Evolutionary conservation across 2,113 vertebrate species (phyloP).

Genomic region (Strigops habroptila): DNA sequence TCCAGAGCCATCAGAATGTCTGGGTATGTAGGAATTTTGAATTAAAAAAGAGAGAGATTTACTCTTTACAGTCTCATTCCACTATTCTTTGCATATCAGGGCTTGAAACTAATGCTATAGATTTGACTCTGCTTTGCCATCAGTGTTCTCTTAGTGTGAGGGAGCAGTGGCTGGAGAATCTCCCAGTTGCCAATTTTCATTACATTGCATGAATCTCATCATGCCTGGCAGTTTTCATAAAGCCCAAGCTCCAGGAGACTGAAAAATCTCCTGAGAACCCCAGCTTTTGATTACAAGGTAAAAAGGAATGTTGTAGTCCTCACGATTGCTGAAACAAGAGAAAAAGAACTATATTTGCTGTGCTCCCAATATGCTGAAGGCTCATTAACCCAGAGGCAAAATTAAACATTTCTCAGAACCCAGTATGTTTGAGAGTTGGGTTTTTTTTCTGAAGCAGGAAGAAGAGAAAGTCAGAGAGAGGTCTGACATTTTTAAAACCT

Average conservation of each 20-base stretch:
- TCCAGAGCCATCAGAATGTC: neutral
- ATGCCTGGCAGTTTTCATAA: neutral
- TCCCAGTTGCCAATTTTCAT: neutral
- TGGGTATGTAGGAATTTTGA: neutral
- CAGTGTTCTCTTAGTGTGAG: neutral
- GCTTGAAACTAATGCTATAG: neutral
- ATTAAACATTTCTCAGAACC: neutral
- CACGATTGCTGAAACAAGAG: neutral
- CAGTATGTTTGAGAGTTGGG: neutral
- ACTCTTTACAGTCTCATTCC: neutral
- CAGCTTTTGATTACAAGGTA: conserved; percentile 8
- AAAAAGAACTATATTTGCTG: neutral
- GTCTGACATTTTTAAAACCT: neutral
- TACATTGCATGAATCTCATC: neutral
- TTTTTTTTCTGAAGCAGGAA: neutral
- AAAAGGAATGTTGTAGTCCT: neutral
- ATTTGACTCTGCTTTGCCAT: neutral
- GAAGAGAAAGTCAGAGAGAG: neutral
- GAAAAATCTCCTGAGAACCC: neutral
- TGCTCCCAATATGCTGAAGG: neutral
- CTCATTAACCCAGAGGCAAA: conserved; percentile 19
- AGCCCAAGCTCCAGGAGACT: neutral
- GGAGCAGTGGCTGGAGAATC: neutral
- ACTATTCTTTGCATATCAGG: neutral
- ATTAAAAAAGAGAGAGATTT: neutral